Evolutionary conservation across 2,797 vertebrate species (phyloP), one percentile per base, ranked within the genome.

Genomic region (Neosilurus mollespiculum): DNA sequence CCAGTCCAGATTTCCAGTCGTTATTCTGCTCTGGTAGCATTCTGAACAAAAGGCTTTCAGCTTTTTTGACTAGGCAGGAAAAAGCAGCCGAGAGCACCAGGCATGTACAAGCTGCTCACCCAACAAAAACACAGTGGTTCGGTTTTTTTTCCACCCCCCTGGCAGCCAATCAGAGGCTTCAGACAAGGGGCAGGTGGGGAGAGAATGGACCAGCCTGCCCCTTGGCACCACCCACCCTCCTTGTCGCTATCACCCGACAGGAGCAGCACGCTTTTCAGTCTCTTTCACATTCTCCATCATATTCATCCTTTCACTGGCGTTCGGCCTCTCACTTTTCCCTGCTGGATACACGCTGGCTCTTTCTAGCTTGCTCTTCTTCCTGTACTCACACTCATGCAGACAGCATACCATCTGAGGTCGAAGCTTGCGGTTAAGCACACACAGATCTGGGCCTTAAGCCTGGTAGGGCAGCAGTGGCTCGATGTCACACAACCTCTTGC

Each of bases 111-210:
- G 90, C 93, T 62, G 70, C 58, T 89, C 91, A 90, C 89, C 90
- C 91, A 91, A 92, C 92, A 93, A 92, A 92, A 92, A 90, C 89
- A 93, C 91, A 64, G 22, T 64, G 30, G 58, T 62, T 93, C 92
- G 88, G 89, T 93, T 43, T 43, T 43, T 93, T 90, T 86, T 89
- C 88, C 89, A 88, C 87, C 87, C 85, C 82, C 83, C 84, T 86
- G 81, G 65, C 87, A 86, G 90, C 93, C 94, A 94, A 95, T 94
- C 90, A 91, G 88, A 86, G 10, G 54, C 59, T 82, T 82, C 89
- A 70, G 87, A 83, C 72, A 86, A 62, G 77, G 89, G 85, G 86
- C 89, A 88, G 90, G 90, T 78, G 86, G 89, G 76, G 84, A 88
- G 80, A 89, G 92, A 94, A 93, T 93, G 92, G 93, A 90, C 92